Conservation (phyloP, 1,140 invertebrate species). For the Drosophila carrolli region DNA sequence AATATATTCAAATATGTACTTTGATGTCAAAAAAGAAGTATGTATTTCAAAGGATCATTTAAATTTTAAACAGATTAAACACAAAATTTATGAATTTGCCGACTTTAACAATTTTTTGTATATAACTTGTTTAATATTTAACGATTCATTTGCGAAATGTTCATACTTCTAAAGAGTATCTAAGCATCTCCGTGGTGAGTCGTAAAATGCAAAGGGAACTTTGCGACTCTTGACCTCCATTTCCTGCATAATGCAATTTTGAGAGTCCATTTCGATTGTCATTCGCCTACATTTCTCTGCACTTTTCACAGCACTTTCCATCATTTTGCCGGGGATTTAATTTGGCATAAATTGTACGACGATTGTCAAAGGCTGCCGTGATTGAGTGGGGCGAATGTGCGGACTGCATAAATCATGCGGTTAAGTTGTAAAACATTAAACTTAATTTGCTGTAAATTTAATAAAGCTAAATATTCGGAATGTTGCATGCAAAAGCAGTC, state of each 20-base stretch:
- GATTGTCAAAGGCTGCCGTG: constrained; percentile 49
- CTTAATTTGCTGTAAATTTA: constrained; percentile 80
- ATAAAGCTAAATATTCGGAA: constrained; percentile 68
- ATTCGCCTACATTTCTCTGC: constrained; percentile 1
- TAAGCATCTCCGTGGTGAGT: not conserved
- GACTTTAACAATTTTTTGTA: no score
- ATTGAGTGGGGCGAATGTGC: constrained; percentile 31
- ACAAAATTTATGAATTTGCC: no score
- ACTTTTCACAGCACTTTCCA: constrained; percentile 15
- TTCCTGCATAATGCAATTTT: constrained; percentile 39
- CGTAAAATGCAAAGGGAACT: not conserved
- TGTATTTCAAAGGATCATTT: no score
- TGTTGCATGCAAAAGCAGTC: constrained; percentile 33
- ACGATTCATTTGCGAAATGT: not conserved
- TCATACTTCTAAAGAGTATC: not conserved
- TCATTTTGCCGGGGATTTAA: constrained; percentile 57
- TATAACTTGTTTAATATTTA: not conserved
- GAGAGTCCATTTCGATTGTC: constrained; percentile 30
- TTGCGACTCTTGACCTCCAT: constrained; percentile 24
- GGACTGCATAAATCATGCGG: constrained; percentile 74
- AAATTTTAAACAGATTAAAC: no score
- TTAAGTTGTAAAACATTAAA: constrained; percentile 73
- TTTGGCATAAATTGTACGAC: constrained; percentile 71
- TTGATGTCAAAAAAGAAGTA: no score
- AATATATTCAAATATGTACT: no score